Base-by-base conservation (phyloP, 1,140 invertebrate species). In the Eurosta solidaginis region DNA sequence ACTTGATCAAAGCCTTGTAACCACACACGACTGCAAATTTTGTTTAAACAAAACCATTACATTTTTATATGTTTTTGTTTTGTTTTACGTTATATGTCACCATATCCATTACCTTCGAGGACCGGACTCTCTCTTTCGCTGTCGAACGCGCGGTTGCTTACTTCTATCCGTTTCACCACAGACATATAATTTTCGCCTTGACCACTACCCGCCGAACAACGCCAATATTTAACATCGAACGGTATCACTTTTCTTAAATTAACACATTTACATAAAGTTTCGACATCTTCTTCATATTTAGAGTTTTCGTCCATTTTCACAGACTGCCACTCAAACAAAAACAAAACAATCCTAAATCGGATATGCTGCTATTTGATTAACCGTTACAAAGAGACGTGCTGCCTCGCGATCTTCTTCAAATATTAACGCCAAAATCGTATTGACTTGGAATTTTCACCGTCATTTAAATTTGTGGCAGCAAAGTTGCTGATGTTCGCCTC, bases 161-260 rank as follows among this genome's bases (percentile, higher is more conserved):
- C 54, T 73, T 76, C 83, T 47, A 89, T 80, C 79, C 89, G 82
- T 81, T 89, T 87, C 36, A 88, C 83, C 76, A 87, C 81, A 22
- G 85, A 87, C 86, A 88, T 88, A 40, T 88, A 88, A 76, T 88
- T 88, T 77, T 88, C 86, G 59, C 86, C 86, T 20, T 82, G 83
- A 81, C 85, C 84, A 78, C 85, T 87, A 59, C 85, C 85, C 29
- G 85, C 82, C 40, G 80, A 81, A 80, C 85, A 87, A 20, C 78
- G 79, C 7, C 87, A 84, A 59, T 80, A 79, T 36, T 80, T 81
- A 77, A 86, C 85, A 54, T 80, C 80, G 79, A 86, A 86, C 52
- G 81, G 81, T 52, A 84, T 78, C 77, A 86, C 74, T 68, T 83
- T 81, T 74, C 76, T 86, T 20, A 74, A 78, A 52, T 79, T 77